Percentiles rank a stretch among this genome's conserved stretches.
Conservation (phyloP, 35 echinoderm and acorn worm species). For the Nesometra sesokonis region DNA sequence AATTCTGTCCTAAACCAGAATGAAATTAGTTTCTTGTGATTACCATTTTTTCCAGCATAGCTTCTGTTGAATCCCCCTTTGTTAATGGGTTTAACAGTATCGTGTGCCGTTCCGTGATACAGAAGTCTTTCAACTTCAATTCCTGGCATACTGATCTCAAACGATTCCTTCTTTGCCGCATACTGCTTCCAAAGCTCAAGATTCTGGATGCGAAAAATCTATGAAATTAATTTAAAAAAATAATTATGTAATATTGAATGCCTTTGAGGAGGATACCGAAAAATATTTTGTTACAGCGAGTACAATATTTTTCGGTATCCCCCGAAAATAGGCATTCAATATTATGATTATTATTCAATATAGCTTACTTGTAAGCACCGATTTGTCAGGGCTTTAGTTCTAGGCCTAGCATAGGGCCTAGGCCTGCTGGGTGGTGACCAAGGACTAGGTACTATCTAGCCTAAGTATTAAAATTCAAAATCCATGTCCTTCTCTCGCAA, state of each 20-base stretch:
- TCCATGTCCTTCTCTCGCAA: no score
- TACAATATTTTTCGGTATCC: no score
- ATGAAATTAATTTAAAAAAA: not conserved
- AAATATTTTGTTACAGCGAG: no score
- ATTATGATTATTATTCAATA: no score
- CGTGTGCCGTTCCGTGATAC: constrained; percentile 27
- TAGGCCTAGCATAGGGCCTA: no score
- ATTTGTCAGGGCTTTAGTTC: no score
- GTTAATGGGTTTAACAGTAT: constrained; percentile 23
- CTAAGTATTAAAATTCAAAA: no score
- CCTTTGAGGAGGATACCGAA: no score
- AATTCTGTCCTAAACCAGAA: no score
- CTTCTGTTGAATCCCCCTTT: constrained; percentile 29
- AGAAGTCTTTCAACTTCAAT: constrained; percentile 7
- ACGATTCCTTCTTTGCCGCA: not conserved
- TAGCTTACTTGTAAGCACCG: no score
- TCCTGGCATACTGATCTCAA: not conserved
- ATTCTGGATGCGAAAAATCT: constrained; percentile 46
- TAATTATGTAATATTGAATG: no score
- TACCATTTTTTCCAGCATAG: constrained; percentile 52
- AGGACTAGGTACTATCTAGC: not conserved
- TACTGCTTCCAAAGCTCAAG: constrained; percentile 16
- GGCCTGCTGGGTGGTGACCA: not conserved
- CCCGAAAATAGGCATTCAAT: no score
- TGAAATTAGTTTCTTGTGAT: not conserved